A percentile compares a stretch with the other conserved stretches of the same genome.
Conservation (phyloP, 2,797 vertebrate species). For the Intellagama lesueurii region DNA sequence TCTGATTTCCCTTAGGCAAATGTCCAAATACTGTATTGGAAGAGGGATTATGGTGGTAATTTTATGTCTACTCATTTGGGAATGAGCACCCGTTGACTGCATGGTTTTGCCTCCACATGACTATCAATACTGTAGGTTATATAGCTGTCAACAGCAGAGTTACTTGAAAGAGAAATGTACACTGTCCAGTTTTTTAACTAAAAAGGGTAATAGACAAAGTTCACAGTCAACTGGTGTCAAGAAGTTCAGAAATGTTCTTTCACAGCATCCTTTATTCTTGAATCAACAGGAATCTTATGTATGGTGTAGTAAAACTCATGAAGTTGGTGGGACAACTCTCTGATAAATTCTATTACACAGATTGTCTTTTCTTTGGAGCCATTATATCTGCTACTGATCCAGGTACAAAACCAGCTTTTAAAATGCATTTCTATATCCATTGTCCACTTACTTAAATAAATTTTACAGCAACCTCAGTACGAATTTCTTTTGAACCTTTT, state of each 20-base stretch:
- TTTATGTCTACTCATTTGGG: background rate
- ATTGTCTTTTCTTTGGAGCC: slow-evolving; percentile 97
- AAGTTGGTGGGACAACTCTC: slow-evolving; percentile 90
- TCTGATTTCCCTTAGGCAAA: background rate
- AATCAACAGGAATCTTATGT: slow-evolving; percentile 92
- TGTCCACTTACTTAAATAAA: slow-evolving; percentile 5
- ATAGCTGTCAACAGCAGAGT: background rate
- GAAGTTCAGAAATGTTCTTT: background rate
- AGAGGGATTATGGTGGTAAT: background rate
- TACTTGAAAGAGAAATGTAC: background rate
- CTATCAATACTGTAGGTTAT: slow-evolving; percentile 22
- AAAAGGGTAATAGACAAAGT: background rate
- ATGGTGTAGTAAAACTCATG: slow-evolving; percentile 97
- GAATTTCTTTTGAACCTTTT: background rate
- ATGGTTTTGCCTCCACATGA: background rate
- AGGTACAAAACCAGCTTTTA: slow-evolving; percentile 77
- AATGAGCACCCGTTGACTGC: background rate
- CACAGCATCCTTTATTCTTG: slow-evolving; percentile 33
- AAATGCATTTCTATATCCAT: background rate
- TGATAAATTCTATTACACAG: slow-evolving; percentile 97
- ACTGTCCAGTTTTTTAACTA: background rate
- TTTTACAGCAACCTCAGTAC: slow-evolving; percentile 29
- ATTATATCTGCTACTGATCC: slow-evolving; percentile 98
- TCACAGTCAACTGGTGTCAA: background rate
- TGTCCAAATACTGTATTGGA: background rate